Evolutionary conservation across 2,113 vertebrate genomes (phyloP), one percentile per base, ranked within the genome.

Genomic region (Zosterops borbonicus): DNA sequence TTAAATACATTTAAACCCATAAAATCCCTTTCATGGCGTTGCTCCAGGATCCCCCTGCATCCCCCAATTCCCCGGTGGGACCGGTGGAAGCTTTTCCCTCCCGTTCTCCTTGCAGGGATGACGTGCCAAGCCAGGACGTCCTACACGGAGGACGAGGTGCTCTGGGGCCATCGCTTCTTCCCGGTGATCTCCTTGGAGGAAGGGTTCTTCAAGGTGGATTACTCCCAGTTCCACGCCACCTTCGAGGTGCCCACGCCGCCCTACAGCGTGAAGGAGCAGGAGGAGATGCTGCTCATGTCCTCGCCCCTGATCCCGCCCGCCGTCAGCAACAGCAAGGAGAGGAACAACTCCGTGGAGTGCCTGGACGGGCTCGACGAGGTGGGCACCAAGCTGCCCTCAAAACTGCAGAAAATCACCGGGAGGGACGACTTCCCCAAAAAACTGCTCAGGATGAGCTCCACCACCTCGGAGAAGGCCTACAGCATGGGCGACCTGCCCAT

Each of bases 161-260:
- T 99, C 29, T 99, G 99, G 99, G 99, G 99, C 89, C 99, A 99
- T 28, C 99, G 99, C 16, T 99, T 99, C 98, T 99, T 98, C 76
- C 99, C 99, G 0, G 99, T 99, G 5, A 99, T 99, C 96, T 99
- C 99, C 94, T 97, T 99, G 97, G 99, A 99, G 89, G 99, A 99
- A 65, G 99, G 99, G 16, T 99, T 99, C 98, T 99, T 99, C 86
- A 99, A 99, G 97, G 99, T 99, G 81, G 99, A 99, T 97, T 99
- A 99, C 88, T 99, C 99, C n/a, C 99, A 99, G 98, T 99, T 99
- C 96, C 99, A 99, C 31, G 99, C 99, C 52, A 99, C 99, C 1
- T 99, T 99, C 71, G 99, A 99, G 98, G 99, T 99, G 44, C 98
- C 98, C 65, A 99, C 99, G 2, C 96, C 99, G 10, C 99, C 99